These are phyloP conservation scores for Pseudonaja textilis DNA, from an alignment of 2,113 vertebrate species.

Conservation along the genomic window DNA sequence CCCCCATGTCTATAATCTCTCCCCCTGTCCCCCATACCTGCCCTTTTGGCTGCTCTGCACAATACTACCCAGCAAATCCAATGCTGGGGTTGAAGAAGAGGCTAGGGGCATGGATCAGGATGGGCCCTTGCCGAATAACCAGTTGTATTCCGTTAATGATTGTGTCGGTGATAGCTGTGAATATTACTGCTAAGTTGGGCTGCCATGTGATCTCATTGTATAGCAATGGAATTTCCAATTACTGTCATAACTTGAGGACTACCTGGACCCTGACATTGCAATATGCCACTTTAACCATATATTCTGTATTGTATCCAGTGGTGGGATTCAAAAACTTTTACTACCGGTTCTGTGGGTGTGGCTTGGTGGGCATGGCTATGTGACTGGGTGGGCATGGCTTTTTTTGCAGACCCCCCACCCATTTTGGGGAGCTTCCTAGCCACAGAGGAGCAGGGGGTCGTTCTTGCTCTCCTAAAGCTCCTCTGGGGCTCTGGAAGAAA, in stretches of 20 bases:
- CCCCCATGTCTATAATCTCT: background rate
- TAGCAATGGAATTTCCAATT: background rate
- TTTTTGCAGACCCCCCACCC: too few relatives aligned
- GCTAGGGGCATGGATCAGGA: background rate
- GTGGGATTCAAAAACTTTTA: too few relatives aligned
- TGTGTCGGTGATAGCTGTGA: background rate
- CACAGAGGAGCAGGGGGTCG: too few relatives aligned
- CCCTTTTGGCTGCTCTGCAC: background rate
- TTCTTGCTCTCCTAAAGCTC: too few relatives aligned
- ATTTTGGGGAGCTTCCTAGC: too few relatives aligned
- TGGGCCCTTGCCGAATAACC: background rate
- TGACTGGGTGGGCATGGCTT: too few relatives aligned
- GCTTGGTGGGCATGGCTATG: too few relatives aligned
- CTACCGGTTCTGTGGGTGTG: too few relatives aligned
- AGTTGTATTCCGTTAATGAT: background rate
- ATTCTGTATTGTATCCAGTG: background rate
- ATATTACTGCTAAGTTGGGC: background rate
- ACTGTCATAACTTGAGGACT: background rate
- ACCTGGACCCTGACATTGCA: background rate
- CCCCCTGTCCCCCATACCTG: background rate
- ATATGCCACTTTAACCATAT: background rate
- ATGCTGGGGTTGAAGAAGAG: background rate
- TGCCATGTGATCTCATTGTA: background rate
- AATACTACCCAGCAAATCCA: background rate
- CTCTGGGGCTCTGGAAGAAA: too few relatives aligned